Conservation (phyloP, 2,113 vertebrate species). For the Laticauda laticaudata region DNA sequence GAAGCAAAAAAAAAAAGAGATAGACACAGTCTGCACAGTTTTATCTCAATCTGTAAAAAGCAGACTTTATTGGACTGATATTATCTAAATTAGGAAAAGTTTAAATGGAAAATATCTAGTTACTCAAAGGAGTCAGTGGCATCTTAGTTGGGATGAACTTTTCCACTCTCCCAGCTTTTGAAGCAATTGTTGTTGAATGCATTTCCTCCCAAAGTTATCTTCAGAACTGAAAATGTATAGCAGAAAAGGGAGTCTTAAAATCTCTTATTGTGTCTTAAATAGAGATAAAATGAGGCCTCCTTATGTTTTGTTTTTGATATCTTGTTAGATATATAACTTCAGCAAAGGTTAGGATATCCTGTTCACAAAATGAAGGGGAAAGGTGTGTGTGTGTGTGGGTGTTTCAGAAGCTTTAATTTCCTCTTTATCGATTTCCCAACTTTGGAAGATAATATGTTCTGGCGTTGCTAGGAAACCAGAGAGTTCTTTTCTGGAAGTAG, state of each 20-base stretch:
- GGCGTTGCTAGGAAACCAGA: slow-evolving; percentile 22
- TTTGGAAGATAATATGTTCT: not conserved
- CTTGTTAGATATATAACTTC: not conserved
- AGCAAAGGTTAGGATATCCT: not conserved
- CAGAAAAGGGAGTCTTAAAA: not conserved
- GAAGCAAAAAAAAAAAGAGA: not conserved
- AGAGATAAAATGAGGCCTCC: not conserved
- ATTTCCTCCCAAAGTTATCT: not conserved
- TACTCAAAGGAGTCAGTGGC: not conserved
- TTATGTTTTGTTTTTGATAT: not conserved
- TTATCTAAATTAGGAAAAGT: not conserved
- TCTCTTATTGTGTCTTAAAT: not conserved
- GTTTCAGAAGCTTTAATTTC: not conserved
- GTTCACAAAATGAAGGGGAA: not conserved
- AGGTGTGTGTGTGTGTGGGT: not conserved
- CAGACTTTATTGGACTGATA: not conserved
- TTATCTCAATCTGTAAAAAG: not conserved
- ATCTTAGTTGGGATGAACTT: not conserved
- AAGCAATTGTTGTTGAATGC: not conserved
- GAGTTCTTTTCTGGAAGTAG: not conserved
- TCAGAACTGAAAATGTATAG: not conserved
- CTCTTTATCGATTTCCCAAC: not conserved
- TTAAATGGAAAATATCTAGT: not conserved
- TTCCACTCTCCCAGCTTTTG: not conserved
- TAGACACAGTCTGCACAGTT: not conserved